Base-by-base conservation (phyloP, 2,888 invertebrate genomes). In the Eristalinus sepulchralis region DNA sequence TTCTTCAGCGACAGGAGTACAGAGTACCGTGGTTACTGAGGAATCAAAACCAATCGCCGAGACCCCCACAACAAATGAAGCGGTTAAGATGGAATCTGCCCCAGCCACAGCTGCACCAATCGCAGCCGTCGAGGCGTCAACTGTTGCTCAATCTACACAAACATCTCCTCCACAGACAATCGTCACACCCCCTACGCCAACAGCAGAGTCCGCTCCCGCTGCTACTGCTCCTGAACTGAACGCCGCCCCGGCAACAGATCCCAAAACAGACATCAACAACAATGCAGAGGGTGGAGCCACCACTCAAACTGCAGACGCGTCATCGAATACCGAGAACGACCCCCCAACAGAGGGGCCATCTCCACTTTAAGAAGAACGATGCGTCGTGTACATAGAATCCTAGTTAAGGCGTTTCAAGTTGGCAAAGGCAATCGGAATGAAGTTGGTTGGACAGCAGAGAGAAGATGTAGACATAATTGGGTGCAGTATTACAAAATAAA, bases 401-500 rank as follows among this genome's bases (percentile, higher is more conserved):
- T 88, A 84, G 70, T 60, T 72, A 67, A 77, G 75, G 36, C 66
- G 59, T 66, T 68, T 27, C 10, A 20, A 10, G 10, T 34, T 34
- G 6, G 8, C 47, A 6, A 17, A n/a, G 8, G 6, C 17, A 47
- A 17, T 8, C 17, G 47, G 5, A 17, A 6, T 17, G 17, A 47
- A 47, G 17, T 47, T 17, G 8, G 6, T 47, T 27, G 8, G 47
- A 70, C 63, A 75, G 60, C 66, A 33, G 34, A 64, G 71, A 53
- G 39, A 55, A 59, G 47, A 72, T 63, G 17, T 75, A 60, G 70
- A 67, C 71, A 75, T 22, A 87, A 66, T 82, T 85, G 88, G 85
- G 80, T 88, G 83, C 88, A 89, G 89, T 89, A 89, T 89, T 88
- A 87, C 78, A 72, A 60, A 80, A 78, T 75, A 77, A 55, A 75